Evolutionary conservation across 2,797 vertebrate species (phyloP).

Genomic region (Channa striata): DNA sequence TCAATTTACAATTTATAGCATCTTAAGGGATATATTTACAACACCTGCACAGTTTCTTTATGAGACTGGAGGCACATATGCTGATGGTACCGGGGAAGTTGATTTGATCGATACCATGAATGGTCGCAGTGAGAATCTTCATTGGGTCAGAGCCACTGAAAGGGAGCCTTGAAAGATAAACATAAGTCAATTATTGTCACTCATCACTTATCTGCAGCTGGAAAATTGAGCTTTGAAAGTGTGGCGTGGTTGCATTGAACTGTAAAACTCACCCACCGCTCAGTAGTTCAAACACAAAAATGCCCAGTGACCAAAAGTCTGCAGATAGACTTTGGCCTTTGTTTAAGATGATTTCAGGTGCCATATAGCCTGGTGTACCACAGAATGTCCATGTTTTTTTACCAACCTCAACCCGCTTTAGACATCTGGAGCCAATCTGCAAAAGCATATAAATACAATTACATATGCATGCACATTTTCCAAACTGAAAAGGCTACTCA

Average conservation of each 20-base stretch:
- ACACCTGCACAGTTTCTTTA: slow-evolving; percentile 86
- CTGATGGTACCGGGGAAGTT: slow-evolving; percentile 83
- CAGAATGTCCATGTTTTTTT: slow-evolving; percentile 87
- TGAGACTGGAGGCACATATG: slow-evolving; percentile 77
- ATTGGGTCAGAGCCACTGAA: slow-evolving; percentile 77
- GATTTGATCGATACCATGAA: slow-evolving; percentile 80
- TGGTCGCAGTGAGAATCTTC: slow-evolving; percentile 72
- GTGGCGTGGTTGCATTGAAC: neutral
- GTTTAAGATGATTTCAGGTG: slow-evolving; percentile 85
- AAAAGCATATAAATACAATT: slow-evolving; percentile 12
- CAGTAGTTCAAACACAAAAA: slow-evolving; percentile 85
- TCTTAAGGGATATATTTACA: slow-evolving; percentile 7
- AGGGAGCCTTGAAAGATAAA: slow-evolving; percentile 76
- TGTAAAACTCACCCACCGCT: slow-evolving; percentile 75
- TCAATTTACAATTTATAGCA: slow-evolving; percentile 17
- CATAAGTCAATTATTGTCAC: neutral
- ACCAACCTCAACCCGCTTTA: slow-evolving; percentile 78
- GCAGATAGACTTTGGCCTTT: slow-evolving; percentile 77
- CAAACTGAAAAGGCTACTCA: neutral
- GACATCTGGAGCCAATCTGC: slow-evolving; percentile 82
- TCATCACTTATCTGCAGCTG: slow-evolving; percentile 1
- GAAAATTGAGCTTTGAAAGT: slow-evolving; percentile 15
- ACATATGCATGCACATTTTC: too few species aligned
- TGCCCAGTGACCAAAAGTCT: slow-evolving; percentile 85
- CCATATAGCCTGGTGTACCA: slow-evolving; percentile 82